These are phyloP conservation scores for Antitype chi DNA, from an alignment of 2,888 invertebrate genomes.

Conservation along the genomic window DNA sequence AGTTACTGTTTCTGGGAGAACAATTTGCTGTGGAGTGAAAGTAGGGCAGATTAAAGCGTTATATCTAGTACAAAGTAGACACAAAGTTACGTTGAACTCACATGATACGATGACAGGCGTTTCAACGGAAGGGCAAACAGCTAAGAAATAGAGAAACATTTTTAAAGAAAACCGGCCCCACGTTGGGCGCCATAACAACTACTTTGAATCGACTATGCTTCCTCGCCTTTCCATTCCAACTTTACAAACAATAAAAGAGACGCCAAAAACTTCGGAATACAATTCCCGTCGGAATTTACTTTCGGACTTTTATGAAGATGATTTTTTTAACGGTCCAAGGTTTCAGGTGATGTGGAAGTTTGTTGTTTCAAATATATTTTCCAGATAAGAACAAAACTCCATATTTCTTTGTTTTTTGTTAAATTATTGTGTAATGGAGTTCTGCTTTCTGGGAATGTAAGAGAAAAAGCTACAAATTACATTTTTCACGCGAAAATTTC, in stretches of 20 bases:
- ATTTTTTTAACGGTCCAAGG: slow-evolving; percentile 68
- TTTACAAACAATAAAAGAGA: slow-evolving; percentile 66
- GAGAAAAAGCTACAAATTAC: slow-evolving; percentile 10
- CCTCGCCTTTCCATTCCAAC: slow-evolving; percentile 62
- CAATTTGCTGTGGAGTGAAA: not conserved
- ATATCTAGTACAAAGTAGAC: not conserved
- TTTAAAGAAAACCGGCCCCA: slow-evolving; percentile 52
- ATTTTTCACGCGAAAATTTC: not conserved
- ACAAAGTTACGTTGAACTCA: slow-evolving; percentile 24
- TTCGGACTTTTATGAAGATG: slow-evolving; percentile 73
- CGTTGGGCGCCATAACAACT: slow-evolving; percentile 67
- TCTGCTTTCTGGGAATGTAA: slow-evolving; percentile 1
- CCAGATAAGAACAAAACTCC: slow-evolving; percentile 44
- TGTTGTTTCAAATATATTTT: slow-evolving; percentile 58
- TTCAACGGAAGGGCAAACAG: slow-evolving; percentile 44
- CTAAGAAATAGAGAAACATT: slow-evolving; percentile 34
- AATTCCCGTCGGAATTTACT: slow-evolving; percentile 73
- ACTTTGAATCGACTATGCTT: slow-evolving; percentile 67
- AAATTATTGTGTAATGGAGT: slow-evolving; percentile 15
- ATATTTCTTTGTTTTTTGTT: slow-evolving; percentile 32
- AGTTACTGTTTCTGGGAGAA: slow-evolving; percentile 23
- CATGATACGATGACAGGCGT: slow-evolving; percentile 48
- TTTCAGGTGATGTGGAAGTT: slow-evolving; percentile 61
- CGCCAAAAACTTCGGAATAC: slow-evolving; percentile 65
- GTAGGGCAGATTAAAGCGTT: slow-evolving; percentile 1